phyloP scores from a whole-genome alignment of 2,888 invertebrate species.

The Mythimna lalbum region DNA sequence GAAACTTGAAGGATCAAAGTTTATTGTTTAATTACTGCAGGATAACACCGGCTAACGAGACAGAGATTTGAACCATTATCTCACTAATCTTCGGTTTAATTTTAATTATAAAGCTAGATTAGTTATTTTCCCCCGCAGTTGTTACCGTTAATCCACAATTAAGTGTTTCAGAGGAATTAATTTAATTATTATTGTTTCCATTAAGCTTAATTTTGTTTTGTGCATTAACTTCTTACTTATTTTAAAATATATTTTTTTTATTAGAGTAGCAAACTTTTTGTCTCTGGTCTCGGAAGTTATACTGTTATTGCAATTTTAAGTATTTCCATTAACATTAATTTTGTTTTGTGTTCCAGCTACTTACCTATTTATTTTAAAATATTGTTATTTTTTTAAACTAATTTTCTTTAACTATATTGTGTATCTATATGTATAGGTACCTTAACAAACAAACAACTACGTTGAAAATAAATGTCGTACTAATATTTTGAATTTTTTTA shows the following conservation, averaged over 20 bases:
- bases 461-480: no score
- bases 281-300: no score
- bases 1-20: slow-evolving; percentile 55
- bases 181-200: slow-evolving; percentile 11
- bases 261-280: no score
- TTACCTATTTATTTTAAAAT: no score
- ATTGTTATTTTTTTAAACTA: not conserved
- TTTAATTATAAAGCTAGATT: slow-evolving; percentile 45
- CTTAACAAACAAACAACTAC: no score
- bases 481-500: no score
- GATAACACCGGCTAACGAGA: slow-evolving; percentile 54
- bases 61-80: slow-evolving; percentile 51
- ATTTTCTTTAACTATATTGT: no score
- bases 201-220: not conserved
- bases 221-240: not conserved
- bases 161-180: slow-evolving; percentile 18
- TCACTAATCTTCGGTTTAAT: slow-evolving; percentile 56
- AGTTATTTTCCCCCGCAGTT: slow-evolving; percentile 22
- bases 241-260: no score
- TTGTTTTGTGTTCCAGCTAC: not conserved
- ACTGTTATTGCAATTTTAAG: not conserved
- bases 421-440: no score
- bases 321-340: slow-evolving; percentile 1
- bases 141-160: slow-evolving; percentile 16
- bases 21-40: slow-evolving; percentile 61